Conservation (phyloP, 2,888 invertebrate species). For the Seira musarum region DNA sequence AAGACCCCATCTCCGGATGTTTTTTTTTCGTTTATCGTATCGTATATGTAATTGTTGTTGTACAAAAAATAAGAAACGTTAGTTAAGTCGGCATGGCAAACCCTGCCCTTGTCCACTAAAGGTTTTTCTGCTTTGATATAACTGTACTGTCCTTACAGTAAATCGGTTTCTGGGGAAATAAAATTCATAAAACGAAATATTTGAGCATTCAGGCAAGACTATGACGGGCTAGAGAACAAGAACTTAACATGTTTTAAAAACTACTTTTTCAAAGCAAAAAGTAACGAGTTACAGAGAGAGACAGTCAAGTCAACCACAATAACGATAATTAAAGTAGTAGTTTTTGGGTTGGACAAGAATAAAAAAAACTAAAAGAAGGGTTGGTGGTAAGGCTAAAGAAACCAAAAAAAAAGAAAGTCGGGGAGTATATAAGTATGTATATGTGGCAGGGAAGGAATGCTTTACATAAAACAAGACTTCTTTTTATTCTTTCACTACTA, state of each 20-base stretch:
- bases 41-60: too few species aligned
- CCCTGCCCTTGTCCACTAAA: slow-evolving; percentile 20
- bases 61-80: too few species aligned
- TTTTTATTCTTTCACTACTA: not conserved
- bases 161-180: not conserved
- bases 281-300: too few species aligned
- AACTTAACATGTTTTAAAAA: not conserved
- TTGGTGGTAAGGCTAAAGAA: too few species aligned
- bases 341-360: not conserved
- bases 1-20: too few species aligned
- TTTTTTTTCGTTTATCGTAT: too few species aligned
- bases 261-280: not conserved
- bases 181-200: not conserved
- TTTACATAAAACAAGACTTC: not conserved
- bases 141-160: not conserved
- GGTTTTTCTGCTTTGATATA: not conserved
- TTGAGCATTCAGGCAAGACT: not conserved
- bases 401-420: too few species aligned
- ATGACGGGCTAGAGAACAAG: too few species aligned
- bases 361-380: not conserved
- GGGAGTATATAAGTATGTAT: too few species aligned
- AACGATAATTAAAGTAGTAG: too few species aligned
- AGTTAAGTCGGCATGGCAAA: not conserved
- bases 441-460: slow-evolving; percentile 2
- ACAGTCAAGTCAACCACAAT: too few species aligned